phyloP scores from a whole-genome alignment of 2,888 invertebrate genomes.

The Plagodis pulveraria region DNA sequence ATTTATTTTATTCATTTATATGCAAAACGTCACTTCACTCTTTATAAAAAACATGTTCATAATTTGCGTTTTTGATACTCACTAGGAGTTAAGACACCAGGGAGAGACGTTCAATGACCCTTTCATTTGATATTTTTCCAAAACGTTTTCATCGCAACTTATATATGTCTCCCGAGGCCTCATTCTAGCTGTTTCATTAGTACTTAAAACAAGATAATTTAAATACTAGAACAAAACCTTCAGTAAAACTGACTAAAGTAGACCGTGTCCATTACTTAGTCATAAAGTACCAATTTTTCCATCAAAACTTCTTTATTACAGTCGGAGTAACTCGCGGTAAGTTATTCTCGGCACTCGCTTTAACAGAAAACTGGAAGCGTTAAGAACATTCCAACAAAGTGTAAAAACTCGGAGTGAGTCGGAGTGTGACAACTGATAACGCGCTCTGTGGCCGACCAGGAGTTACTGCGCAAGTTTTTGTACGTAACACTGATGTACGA shows the following conservation, averaged over 20 bases:
- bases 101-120: too few relatives aligned
- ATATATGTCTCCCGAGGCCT: too few relatives aligned
- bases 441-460: constrained; percentile 53
- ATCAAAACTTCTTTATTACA: constrained; percentile 15
- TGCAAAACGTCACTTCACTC: too few relatives aligned
- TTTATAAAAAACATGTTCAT: too few relatives aligned
- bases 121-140: too few relatives aligned
- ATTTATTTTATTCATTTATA: too few relatives aligned
- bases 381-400: constrained; percentile 31
- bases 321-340: constrained; percentile 9
- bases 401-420: constrained; percentile 61
- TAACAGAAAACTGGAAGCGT: constrained; percentile 34
- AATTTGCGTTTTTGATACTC: too few relatives aligned
- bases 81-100: too few relatives aligned
- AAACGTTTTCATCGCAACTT: too few relatives aligned
- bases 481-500: constrained; percentile 17
- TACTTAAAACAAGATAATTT: too few relatives aligned
- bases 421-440: constrained; percentile 78
- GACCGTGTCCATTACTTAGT: constrained; percentile 2
- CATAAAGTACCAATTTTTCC: constrained; percentile 8
- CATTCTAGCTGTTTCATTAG: too few relatives aligned
- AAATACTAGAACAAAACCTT: too few relatives aligned
- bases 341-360: constrained; percentile 23
- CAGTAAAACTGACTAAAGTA: neutral
- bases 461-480: constrained; percentile 56